Evolutionary conservation across 1,140 invertebrate genomes (phyloP).

Genomic region (Heterodera carotae): DNA sequence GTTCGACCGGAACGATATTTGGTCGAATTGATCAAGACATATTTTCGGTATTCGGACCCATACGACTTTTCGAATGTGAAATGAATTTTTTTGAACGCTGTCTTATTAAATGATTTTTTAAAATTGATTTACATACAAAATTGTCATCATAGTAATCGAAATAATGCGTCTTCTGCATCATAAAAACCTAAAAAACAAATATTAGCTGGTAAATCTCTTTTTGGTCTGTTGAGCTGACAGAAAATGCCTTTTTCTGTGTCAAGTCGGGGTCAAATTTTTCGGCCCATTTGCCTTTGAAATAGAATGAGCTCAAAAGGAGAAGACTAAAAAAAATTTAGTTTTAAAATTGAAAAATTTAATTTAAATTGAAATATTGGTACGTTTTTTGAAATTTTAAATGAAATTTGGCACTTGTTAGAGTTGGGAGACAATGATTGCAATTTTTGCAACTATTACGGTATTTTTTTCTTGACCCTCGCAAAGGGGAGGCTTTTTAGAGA

Average conservation of each 20-base stretch:
- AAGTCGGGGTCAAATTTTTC: neutral
- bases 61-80: too few species aligned
- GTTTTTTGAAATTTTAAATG: too few species aligned
- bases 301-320: neutral
- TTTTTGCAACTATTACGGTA: too few species aligned
- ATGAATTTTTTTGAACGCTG: neutral
- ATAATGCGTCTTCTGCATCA: neutral
- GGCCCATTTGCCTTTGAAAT: neutral
- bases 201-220: neutral
- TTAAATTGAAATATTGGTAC: neutral
- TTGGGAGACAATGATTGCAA: too few species aligned
- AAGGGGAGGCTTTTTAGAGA: too few species aligned
- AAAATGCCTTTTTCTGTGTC: constrained; percentile 1
- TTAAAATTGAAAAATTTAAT: neutral
- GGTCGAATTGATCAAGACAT: too few species aligned
- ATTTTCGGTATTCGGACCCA: too few species aligned
- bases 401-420: too few species aligned
- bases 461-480: too few species aligned
- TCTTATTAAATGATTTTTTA: neutral
- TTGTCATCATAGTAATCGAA: neutral
- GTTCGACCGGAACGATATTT: too few species aligned
- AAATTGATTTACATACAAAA: neutral
- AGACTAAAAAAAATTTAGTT: neutral
- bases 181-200: neutral
- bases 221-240: neutral